Evolutionary conservation across 2,113 vertebrate genomes (phyloP).

Genomic region (Hystrix brachyura): DNA sequence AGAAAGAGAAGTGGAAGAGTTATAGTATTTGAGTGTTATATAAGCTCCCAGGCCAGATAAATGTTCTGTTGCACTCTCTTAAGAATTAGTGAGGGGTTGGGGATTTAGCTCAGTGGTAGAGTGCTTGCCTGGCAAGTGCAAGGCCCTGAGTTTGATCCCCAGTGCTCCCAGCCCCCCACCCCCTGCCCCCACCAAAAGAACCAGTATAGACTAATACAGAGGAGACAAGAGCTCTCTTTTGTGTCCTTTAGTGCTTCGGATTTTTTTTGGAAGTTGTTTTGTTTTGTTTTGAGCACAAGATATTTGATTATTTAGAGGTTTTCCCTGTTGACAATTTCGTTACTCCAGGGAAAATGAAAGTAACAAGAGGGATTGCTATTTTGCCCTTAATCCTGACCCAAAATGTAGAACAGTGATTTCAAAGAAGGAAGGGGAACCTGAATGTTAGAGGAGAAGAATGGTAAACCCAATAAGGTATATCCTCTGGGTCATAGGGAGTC

Average conservation of each 20-base stretch:
- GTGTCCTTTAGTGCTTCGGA: neutral
- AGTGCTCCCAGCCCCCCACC: too few species aligned
- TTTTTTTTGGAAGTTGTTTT: neutral
- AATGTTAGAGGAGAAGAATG: neutral
- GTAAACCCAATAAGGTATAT: neutral
- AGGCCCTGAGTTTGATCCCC: too few species aligned
- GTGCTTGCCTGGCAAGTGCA: too few species aligned
- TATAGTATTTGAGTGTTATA: neutral
- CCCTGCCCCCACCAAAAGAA: neutral
- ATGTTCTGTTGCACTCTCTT: neutral
- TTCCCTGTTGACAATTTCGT: slow-evolving; percentile 48
- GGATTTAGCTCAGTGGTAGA: too few species aligned
- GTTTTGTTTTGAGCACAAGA: neutral
- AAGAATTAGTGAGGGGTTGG: neutral
- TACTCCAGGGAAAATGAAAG: slow-evolving; percentile 32
- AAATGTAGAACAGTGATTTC: slow-evolving; percentile 6
- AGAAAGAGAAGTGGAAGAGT: neutral
- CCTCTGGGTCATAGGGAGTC: neutral
- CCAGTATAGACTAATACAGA: neutral
- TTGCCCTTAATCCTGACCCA: neutral
- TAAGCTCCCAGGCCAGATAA: neutral
- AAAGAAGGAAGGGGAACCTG: neutral
- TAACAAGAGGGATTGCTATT: neutral
- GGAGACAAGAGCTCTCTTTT: neutral
- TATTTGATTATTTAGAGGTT: slow-evolving; percentile 40